Base-by-base conservation (phyloP, 2,113 vertebrate genomes). In the Psammodynastes pulverulentus region DNA sequence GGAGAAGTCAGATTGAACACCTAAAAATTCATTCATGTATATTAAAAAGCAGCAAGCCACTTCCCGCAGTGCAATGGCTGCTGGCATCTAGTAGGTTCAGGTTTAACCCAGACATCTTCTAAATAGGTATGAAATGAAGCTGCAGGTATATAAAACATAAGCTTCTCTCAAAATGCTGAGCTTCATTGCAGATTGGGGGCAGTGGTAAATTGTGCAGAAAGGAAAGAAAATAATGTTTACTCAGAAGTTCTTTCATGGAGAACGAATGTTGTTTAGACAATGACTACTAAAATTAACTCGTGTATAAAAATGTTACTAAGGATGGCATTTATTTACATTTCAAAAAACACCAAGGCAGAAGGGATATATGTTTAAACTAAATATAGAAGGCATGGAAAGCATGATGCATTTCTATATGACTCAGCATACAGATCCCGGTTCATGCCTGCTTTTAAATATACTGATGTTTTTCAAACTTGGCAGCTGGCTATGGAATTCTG, bases 201-300 rank as follows among this genome's bases (percentile, higher is more conserved):
- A 7, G 46, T 12, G 89, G 93, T 72, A 95, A 93, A 94, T 0
- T 1, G 86, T 43, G 94, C 94, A 89, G 93, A 91, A 93, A 92
- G 29, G 0, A 88, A 39, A 54, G 49, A 89, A 90, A 93, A 95
- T 89, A 89, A 86, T 90, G 4, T 84, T 88, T 87, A 6, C 54
- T 43, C 0, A 0, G 1, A 90, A 90, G 79, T 88, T 84, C 89
- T 84, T 46, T 90, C 7, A 0, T 0, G 21, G 62, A 54, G 12
- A 90, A 85, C 85, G 0, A 0, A 1, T 9, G 2, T 15, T 88
- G 46, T 26, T 91, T 94, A 90, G 39, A 90, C 72, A 56, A 0
- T 0, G 0, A 92, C 79, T n/a, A 45, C 84, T 0, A 9, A 90
- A 88, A 88, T 0, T 0, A 93, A 85, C 19, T 56, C 2, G 45